A percentile compares a stretch with the other conserved stretches of the same genome.
These are phyloP conservation scores for Dipodomys spectabilis DNA, from an alignment of 2,113 vertebrate species.

Conservation along the genomic window DNA sequence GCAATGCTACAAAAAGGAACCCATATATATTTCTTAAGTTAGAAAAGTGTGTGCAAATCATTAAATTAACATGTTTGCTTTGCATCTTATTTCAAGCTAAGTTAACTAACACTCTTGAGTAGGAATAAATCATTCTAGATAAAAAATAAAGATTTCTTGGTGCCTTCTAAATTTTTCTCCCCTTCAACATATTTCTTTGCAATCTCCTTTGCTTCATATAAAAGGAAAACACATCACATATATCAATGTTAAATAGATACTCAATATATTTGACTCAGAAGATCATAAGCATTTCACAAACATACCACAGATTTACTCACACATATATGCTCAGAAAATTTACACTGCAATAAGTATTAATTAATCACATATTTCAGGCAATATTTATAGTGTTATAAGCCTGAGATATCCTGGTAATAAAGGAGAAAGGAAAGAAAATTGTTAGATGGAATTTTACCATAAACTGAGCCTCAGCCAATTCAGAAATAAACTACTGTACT, in stretches of 20 bases:
- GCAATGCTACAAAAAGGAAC: not conserved
- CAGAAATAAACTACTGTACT: not conserved
- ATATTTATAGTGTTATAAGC: not conserved
- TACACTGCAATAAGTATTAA: not conserved
- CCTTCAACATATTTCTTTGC: not conserved
- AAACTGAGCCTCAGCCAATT: not conserved
- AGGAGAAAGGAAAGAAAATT: not conserved
- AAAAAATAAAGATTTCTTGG: not conserved
- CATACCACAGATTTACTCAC: not conserved
- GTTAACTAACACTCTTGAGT: not conserved
- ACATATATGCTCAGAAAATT: not conserved
- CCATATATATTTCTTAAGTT: not conserved
- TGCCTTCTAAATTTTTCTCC: not conserved
- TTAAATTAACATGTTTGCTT: not conserved
- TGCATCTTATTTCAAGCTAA: not conserved
- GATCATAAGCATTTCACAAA: not conserved
- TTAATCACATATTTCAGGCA: not conserved
- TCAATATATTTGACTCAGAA: not conserved
- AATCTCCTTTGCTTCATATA: not conserved
- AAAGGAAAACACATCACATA: not conserved
- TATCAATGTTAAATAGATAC: not conserved
- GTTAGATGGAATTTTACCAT: not conserved
- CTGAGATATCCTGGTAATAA: not conserved
- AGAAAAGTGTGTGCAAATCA: not conserved
- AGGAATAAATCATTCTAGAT: not conserved